These are phyloP conservation scores for Micromys minutus DNA, from an alignment of 2,113 vertebrate species.

Conservation along the genomic window DNA sequence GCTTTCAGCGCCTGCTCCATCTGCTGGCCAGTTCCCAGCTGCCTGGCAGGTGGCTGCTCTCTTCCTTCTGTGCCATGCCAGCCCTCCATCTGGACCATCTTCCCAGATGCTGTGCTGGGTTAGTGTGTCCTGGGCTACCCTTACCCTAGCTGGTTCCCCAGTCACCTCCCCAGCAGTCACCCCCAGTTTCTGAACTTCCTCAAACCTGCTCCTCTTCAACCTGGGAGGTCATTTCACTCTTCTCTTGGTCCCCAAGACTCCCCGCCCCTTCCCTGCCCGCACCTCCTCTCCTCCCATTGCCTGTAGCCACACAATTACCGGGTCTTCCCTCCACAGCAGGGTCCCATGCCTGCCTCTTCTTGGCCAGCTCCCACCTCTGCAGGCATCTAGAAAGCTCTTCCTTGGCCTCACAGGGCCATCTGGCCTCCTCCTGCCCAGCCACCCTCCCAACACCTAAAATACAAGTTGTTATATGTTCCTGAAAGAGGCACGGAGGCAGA, in stretches of 20 bases:
- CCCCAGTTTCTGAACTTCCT: neutral
- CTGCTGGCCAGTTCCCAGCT: neutral
- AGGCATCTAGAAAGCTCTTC: slow-evolving; percentile 35
- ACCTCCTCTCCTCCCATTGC: neutral
- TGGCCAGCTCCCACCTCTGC: accelerated
- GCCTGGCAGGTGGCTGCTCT: neutral
- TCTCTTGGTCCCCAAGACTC: neutral
- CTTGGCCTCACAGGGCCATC: neutral
- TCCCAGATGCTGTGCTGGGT: neutral
- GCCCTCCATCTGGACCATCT: slow-evolving; percentile 64
- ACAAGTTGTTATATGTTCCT: neutral
- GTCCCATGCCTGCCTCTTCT: neutral
- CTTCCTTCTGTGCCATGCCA: neutral
- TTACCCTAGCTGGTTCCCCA: neutral
- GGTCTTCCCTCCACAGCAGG: slow-evolving; percentile 16
- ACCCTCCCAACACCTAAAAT: neutral
- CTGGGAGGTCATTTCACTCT: neutral
- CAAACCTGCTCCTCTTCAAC: neutral
- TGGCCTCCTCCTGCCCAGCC: neutral
- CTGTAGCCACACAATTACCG: slow-evolving; percentile 14
- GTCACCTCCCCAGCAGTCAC: neutral
- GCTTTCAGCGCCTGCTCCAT: slow-evolving; percentile 1
- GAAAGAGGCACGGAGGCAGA: neutral
- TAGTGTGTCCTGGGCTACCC: neutral
- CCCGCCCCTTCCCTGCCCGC: neutral